Percentiles rank a stretch among this genome's conserved stretches.
Evolutionary conservation across 2,888 invertebrate genomes (phyloP).

Genomic region (Sinopyrophorus schimmeli): DNA sequence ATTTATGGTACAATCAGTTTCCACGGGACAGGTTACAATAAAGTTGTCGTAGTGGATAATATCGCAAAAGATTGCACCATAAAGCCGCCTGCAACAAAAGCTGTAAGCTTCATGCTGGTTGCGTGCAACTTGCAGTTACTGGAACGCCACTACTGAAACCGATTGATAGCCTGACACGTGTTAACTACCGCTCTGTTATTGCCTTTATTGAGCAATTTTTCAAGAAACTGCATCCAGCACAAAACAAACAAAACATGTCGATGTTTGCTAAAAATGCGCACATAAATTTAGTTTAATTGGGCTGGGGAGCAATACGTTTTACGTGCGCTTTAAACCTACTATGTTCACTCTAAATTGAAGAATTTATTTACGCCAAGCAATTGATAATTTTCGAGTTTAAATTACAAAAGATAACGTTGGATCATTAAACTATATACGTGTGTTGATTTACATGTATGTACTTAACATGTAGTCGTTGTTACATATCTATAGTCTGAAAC

Average conservation of each 20-base stretch:
- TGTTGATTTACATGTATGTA: too few relatives aligned
- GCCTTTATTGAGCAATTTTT: constrained; percentile 47
- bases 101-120: constrained; percentile 33
- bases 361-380: too few relatives aligned
- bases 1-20: constrained; percentile 16
- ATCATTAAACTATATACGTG: too few relatives aligned
- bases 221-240: constrained; percentile 32
- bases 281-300: constrained; percentile 8
- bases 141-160: constrained; percentile 25
- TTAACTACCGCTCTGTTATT: constrained; percentile 46
- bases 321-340: too few relatives aligned
- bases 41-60: constrained; percentile 21
- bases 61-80: constrained; percentile 20
- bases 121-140: constrained; percentile 34
- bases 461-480: too few relatives aligned
- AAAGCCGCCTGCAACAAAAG: constrained; percentile 21
- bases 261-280: constrained; percentile 7
- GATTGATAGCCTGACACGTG: constrained; percentile 47
- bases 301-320: constrained; percentile 8
- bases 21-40: constrained; percentile 14
- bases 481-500: too few relatives aligned
- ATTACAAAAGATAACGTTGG: too few relatives aligned
- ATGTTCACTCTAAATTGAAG: too few relatives aligned
- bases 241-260: constrained; percentile 16
- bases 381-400: too few relatives aligned